Evolutionary conservation across 2,113 vertebrate species (phyloP).

Genomic region (Cephalopterus ornatus): DNA sequence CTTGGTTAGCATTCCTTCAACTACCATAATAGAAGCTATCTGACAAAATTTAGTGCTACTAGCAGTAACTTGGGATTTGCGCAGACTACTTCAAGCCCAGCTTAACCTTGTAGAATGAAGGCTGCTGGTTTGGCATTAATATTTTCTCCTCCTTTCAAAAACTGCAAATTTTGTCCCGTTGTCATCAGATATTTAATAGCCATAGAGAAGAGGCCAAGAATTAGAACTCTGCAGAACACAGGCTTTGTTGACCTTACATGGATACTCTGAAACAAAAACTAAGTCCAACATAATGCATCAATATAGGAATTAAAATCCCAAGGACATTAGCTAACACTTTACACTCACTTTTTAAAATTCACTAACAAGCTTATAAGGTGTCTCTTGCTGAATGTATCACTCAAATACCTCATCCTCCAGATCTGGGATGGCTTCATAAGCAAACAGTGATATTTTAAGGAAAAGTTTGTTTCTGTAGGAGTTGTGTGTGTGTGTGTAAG

Average conservation of each 20-base stretch:
- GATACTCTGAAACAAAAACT: neutral
- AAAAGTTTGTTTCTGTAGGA: neutral
- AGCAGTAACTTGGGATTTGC: neutral
- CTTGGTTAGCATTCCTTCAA: neutral
- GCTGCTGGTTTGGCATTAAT: neutral
- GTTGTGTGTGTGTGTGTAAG: neutral
- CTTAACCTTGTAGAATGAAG: neutral
- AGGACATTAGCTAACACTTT: neutral
- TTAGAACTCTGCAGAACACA: neutral
- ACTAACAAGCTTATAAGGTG: neutral
- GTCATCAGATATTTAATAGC: neutral
- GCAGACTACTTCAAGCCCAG: neutral
- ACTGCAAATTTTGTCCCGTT: neutral
- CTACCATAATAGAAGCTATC: neutral
- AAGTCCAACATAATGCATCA: neutral
- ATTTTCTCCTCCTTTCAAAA: neutral
- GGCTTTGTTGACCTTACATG: neutral
- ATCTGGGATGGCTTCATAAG: neutral
- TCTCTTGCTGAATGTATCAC: neutral
- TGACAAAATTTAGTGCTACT: neutral
- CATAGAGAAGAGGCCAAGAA: neutral
- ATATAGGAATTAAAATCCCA: neutral
- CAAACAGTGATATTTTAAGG: neutral
- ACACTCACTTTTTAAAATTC: neutral
- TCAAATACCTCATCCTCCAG: neutral